Conservation (phyloP, 1,140 invertebrate species). For the Diabrotica virgifera region DNA sequence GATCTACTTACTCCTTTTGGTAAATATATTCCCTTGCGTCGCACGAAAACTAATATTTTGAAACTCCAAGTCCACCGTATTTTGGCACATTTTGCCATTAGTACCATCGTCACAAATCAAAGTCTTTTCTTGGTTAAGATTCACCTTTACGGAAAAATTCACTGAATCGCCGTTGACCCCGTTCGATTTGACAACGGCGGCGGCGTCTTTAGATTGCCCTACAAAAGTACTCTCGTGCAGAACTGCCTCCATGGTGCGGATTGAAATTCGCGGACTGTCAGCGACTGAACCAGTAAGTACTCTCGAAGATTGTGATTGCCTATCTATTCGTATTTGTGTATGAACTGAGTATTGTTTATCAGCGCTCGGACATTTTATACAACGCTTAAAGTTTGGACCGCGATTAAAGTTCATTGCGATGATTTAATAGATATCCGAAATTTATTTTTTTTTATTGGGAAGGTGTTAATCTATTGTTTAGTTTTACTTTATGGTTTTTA, state of each 20-base stretch:
- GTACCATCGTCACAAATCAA: background rate
- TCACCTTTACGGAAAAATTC: background rate
- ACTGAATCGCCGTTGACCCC: background rate
- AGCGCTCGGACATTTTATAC: conserved; percentile 14
- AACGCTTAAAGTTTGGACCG: conserved; percentile 10
- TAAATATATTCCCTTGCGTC: conserved; percentile 55
- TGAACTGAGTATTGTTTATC: conserved; percentile 17
- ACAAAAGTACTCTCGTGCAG: conserved; percentile 12
- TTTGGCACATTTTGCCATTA: conserved; percentile 40
- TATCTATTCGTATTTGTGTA: background rate
- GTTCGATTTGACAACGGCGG: background rate
- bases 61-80: conserved; percentile 69
- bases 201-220: background rate
- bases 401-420: conserved; percentile 16
- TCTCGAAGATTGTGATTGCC: background rate
- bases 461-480: no score
- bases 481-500: no score
- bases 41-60: conserved; percentile 67
- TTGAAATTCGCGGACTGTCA: background rate
- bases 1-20: conserved; percentile 60
- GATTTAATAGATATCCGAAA: no score
- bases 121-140: conserved; percentile 4
- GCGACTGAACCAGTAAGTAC: background rate
- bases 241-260: conserved; percentile 8
- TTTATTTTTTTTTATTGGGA: no score